A percentile compares a stretch with the other conserved stretches of the same genome.
Evolutionary conservation across 2,888 invertebrate species (phyloP).

Genomic region (Dione vanillae): DNA sequence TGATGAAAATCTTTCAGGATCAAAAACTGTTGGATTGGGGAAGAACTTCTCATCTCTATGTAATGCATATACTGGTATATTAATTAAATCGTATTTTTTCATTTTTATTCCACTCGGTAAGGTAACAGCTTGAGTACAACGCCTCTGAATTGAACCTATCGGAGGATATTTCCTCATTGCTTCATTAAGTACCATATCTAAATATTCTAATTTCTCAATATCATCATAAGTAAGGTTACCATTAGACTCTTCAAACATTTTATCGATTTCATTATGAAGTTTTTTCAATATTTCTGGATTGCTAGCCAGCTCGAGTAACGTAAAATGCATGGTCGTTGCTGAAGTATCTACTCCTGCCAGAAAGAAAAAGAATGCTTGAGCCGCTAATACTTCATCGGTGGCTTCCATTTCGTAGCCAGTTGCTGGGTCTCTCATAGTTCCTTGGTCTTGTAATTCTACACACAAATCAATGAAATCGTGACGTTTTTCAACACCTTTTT

Average conservation of each 20-base stretch:
- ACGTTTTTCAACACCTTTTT: constrained; percentile 33
- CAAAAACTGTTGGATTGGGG: constrained; percentile 51
- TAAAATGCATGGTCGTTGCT: constrained; percentile 61
- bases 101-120: constrained; percentile 57
- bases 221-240: constrained; percentile 60
- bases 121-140: constrained; percentile 57
- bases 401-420: constrained; percentile 50
- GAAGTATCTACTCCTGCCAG: constrained; percentile 72
- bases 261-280: constrained; percentile 60
- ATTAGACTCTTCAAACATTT: constrained; percentile 53
- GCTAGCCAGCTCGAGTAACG: constrained; percentile 61
- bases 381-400: constrained; percentile 62
- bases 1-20: constrained; percentile 54
- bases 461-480: constrained; percentile 53
- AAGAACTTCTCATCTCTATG: constrained; percentile 64
- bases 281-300: constrained; percentile 62
- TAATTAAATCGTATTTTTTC: constrained; percentile 50
- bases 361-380: constrained; percentile 77
- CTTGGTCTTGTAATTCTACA: constrained; percentile 48
- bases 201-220: constrained; percentile 61
- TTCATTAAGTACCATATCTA: constrained; percentile 67
- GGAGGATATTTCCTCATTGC: constrained; percentile 74
- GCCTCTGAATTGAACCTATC: constrained; percentile 60
- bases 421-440: constrained; percentile 43
- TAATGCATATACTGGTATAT: constrained; percentile 50